Evolutionary conservation across 2,797 vertebrate species (phyloP).

Genomic region (Argentina silus): DNA sequence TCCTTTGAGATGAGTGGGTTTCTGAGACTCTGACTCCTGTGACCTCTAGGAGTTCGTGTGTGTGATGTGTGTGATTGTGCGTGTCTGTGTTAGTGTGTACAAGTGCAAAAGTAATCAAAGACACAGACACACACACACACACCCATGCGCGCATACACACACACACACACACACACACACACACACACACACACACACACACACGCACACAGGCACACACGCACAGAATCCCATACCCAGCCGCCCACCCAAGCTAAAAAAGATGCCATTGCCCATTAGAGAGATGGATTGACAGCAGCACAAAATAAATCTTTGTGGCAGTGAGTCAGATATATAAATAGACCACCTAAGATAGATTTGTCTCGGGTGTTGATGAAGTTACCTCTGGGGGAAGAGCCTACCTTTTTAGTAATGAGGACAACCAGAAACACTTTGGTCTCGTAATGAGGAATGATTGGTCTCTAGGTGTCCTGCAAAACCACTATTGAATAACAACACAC

Average conservation of each 20-base stretch:
- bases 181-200: background rate
- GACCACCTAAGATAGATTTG: conserved; percentile 80
- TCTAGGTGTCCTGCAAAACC: conserved; percentile 61
- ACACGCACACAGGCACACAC: conserved; percentile 7
- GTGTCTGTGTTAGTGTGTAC: background rate
- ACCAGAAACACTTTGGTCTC: conserved; percentile 74
- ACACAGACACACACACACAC: background rate
- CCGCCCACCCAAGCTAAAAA: conserved; percentile 50
- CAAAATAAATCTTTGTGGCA: conserved; percentile 82
- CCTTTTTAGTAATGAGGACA: conserved; percentile 83
- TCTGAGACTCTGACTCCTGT: conserved; percentile 41
- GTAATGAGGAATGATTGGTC: conserved; percentile 77
- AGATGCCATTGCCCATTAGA: conserved; percentile 79
- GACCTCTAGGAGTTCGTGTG: conserved; percentile 66
- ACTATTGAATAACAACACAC: conserved; percentile 46
- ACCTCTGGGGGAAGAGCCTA: conserved; percentile 73
- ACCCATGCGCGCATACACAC: background rate
- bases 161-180: conserved; percentile 8
- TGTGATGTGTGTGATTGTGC: conserved; percentile 20
- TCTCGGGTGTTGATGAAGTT: conserved; percentile 79
- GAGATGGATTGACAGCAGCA: conserved; percentile 81
- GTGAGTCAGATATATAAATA: conserved; percentile 82
- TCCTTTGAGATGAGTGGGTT: conserved; percentile 66
- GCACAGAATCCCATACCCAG: conserved; percentile 6
- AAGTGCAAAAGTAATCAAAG: background rate